phyloP scores from a whole-genome alignment of 2,113 vertebrate genomes.

The Eptatretus burgeri region DNA sequence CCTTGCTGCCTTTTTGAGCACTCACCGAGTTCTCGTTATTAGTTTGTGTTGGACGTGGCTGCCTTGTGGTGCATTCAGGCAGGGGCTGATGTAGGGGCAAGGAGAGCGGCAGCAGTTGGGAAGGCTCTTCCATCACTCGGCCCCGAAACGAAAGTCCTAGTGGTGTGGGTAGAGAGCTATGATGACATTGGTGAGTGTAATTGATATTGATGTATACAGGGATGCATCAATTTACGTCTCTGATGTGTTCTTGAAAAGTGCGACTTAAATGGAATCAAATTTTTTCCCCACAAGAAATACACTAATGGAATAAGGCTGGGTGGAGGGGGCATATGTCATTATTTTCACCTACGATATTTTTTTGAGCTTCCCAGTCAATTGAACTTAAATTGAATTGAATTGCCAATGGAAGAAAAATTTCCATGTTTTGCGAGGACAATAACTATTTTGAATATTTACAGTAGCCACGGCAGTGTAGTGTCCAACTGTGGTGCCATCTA shows the following conservation, averaged over 20 bases:
- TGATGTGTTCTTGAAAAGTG: too few species aligned
- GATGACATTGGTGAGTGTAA: conserved; percentile 50
- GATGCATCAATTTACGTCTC: background rate
- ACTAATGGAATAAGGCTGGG: background rate
- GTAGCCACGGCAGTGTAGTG: too few species aligned
- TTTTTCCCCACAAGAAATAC: background rate
- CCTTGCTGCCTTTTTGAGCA: too few species aligned
- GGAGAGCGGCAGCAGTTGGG: conserved; percentile 42
- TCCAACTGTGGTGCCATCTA: too few species aligned
- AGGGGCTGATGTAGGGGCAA: conserved; percentile 54
- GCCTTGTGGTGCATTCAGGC: conserved; percentile 6
- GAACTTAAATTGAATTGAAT: too few species aligned
- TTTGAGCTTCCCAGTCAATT: too few species aligned
- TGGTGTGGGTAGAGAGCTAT: conserved; percentile 76
- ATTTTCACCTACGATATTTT: fast-evolving
- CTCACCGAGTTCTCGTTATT: too few species aligned
- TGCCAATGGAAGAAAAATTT: too few species aligned
- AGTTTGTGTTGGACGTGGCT: too few species aligned
- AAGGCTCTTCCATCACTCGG: conserved; percentile 50
- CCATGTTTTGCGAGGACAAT: too few species aligned
- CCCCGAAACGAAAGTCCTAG: conserved; percentile 73
- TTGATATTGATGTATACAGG: background rate
- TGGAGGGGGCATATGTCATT: background rate
- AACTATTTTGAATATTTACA: too few species aligned
- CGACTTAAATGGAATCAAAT: background rate